Evolutionary conservation across 2,113 vertebrate species (phyloP).

Genomic region (Oncorhynchus gorbuscha): DNA sequence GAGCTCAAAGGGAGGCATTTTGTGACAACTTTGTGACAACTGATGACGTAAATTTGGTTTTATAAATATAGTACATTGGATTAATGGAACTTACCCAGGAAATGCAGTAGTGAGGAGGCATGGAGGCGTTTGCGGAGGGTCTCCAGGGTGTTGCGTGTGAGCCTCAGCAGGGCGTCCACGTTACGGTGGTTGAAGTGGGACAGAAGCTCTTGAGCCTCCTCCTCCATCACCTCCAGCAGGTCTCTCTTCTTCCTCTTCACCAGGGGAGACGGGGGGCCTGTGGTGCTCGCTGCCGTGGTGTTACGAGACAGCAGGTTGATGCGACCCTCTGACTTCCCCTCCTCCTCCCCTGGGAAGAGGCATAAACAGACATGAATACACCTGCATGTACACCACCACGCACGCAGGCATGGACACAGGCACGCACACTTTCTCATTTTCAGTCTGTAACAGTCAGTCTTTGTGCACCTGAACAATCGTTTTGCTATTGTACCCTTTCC

Average conservation of each 20-base stretch:
- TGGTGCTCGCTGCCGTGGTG: conserved; percentile 44
- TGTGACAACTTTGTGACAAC: too few species aligned
- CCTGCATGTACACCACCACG: too few species aligned
- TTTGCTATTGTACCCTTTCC: too few species aligned
- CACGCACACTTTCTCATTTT: not conserved
- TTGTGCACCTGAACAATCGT: too few species aligned
- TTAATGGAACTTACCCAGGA: conserved; percentile 69
- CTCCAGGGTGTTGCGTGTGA: conserved; percentile 84
- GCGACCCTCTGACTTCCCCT: conserved; percentile 61
- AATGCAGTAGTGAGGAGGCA: conserved; percentile 65
- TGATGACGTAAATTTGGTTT: too few species aligned
- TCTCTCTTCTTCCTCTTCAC: conserved; percentile 70
- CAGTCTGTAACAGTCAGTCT: too few species aligned
- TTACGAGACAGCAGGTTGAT: conserved; percentile 55
- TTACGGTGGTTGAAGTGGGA: conserved; percentile 86
- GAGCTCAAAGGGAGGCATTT: too few species aligned
- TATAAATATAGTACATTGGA: not conserved
- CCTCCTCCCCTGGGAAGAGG: conserved; percentile 64
- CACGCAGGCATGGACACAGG: not conserved
- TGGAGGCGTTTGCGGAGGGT: conserved; percentile 82
- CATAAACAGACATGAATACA: not conserved
- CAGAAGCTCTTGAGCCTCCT: conserved; percentile 83
- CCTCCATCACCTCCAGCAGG: conserved; percentile 79
- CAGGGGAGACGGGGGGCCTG: conserved; percentile 65
- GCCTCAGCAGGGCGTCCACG: conserved; percentile 82